Conservation (phyloP, 2,797 vertebrate genomes). For the Psittacula derbiana region DNA sequence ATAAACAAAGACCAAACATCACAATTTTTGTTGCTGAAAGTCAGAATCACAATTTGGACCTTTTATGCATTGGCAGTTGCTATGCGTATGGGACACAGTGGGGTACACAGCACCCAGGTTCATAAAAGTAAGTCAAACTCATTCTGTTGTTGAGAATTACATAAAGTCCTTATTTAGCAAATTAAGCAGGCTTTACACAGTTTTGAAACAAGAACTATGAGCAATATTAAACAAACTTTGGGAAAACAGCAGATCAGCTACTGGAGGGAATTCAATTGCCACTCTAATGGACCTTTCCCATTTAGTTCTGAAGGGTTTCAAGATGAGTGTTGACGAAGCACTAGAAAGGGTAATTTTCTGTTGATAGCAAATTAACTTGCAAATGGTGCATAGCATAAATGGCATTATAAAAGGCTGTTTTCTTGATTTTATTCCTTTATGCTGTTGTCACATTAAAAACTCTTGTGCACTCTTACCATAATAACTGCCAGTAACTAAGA, state of each 20-base stretch:
- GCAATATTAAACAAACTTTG: background rate
- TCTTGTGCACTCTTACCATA: accelerated
- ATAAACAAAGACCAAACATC: background rate
- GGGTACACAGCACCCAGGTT: background rate
- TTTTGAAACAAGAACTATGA: background rate
- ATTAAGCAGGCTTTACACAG: background rate
- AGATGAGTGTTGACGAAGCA: background rate
- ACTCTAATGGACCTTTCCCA: background rate
- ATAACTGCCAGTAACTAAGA: background rate
- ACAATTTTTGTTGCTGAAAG: background rate
- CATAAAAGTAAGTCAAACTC: background rate
- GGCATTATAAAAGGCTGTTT: background rate
- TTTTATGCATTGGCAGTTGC: background rate
- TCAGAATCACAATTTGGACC: background rate
- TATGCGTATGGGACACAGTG: background rate
- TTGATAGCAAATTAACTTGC: background rate
- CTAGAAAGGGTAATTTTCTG: background rate
- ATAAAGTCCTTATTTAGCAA: background rate
- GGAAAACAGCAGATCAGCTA: background rate
- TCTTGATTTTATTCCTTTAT: background rate
- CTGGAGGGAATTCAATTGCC: background rate
- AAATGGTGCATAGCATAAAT: background rate
- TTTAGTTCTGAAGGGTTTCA: background rate
- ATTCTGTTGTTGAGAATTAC: background rate
- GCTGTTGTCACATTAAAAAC: background rate